Percentiles rank a stretch among this genome's conserved stretches.
Evolutionary conservation across 2,113 vertebrate species (phyloP).

Genomic region (Pipa parva): DNA sequence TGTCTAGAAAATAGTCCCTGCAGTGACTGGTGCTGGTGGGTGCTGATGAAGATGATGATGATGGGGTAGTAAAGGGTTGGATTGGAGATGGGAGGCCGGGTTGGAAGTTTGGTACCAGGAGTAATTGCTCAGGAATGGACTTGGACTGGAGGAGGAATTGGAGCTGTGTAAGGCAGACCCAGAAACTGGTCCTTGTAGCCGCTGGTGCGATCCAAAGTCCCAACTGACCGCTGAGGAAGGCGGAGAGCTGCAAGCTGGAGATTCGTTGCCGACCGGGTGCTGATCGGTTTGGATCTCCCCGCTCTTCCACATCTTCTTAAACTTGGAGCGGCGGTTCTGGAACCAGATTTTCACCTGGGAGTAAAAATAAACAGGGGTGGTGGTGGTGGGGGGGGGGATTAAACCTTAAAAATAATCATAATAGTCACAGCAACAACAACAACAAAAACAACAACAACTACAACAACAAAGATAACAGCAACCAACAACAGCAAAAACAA

Average conservation of each 20-base stretch:
- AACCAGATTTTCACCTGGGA: constrained; percentile 92
- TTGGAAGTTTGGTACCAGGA: constrained; percentile 85
- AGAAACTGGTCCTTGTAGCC: constrained; percentile 62
- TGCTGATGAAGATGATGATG: constrained; percentile 66
- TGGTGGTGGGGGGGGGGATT: too few species aligned
- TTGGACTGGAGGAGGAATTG: constrained; percentile 62
- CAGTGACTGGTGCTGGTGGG: constrained; percentile 70
- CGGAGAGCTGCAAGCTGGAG: constrained; percentile 79
- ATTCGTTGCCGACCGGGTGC: constrained; percentile 73
- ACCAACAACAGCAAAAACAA: too few species aligned
- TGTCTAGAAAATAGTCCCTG: constrained; percentile 82
- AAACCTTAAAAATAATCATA: too few species aligned
- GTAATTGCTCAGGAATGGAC: constrained; percentile 84
- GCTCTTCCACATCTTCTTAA: constrained; percentile 97
- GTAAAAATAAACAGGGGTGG: too few species aligned
- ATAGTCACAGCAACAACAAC: too few species aligned
- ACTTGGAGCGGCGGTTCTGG: constrained; percentile 90
- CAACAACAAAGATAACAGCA: too few species aligned
- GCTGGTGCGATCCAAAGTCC: constrained; percentile 84
- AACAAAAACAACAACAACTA: too few species aligned
- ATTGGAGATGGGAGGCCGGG: constrained; percentile 73
- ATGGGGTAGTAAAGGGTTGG: constrained; percentile 72
- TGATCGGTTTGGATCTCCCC: constrained; percentile 87
- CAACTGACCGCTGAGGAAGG: constrained; percentile 67
- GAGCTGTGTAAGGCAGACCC: constrained; percentile 59